Conservation (phyloP, 2,888 invertebrate species). For the Callyntrura sp. region DNA sequence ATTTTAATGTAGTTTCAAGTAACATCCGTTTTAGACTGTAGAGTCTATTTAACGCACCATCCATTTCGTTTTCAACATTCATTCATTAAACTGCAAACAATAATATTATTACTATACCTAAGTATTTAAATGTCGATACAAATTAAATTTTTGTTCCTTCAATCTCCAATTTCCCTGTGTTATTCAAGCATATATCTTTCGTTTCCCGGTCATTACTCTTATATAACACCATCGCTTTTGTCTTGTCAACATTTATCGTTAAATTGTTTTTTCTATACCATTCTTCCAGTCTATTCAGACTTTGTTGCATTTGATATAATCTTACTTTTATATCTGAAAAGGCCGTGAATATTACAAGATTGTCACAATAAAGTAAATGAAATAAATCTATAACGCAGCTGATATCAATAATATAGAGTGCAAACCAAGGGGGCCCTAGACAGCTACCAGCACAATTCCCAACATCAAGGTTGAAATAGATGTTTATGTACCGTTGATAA, state of each 20-base stretch:
- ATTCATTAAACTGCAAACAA: background rate
- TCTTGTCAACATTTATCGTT: conserved; percentile 1
- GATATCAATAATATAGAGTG: conserved; percentile 56
- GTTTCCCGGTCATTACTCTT: background rate
- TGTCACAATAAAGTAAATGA: too few relatives aligned
- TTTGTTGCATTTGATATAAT: too few relatives aligned
- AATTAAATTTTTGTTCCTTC: too few relatives aligned
- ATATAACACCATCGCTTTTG: conserved; percentile 31
- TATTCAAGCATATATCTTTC: background rate
- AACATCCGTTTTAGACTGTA: background rate
- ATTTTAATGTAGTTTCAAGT: conserved; percentile 33
- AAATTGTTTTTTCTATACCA: conserved; percentile 33
- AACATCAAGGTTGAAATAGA: conserved; percentile 24
- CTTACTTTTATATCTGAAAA: too few relatives aligned
- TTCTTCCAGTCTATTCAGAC: too few relatives aligned
- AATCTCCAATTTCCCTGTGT: background rate
- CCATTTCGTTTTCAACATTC: too few relatives aligned
- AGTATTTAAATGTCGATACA: conserved; percentile 2
- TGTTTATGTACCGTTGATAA: background rate
- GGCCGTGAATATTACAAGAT: too few relatives aligned
- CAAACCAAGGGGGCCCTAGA: conserved; percentile 9
- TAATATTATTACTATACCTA: conserved; percentile 35
- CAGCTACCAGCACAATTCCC: background rate
- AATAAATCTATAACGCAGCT: background rate
- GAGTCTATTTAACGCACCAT: background rate